Conservation (phyloP, 2,888 invertebrate species). For the Xanthorhoe spadicearia region DNA sequence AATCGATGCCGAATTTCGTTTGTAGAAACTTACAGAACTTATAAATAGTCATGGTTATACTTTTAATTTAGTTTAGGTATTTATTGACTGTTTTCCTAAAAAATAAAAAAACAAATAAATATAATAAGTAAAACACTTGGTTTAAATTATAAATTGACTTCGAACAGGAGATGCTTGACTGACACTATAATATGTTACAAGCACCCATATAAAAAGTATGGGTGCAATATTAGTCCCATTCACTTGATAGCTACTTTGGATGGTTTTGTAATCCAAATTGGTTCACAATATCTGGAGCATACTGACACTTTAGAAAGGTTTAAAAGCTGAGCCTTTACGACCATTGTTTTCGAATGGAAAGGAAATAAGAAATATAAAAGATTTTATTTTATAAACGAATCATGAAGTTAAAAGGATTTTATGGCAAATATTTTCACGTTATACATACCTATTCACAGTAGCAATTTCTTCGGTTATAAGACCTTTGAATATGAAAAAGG, state of each 20-base stretch:
- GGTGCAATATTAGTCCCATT: slow-evolving; percentile 42
- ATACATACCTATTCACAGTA: neutral
- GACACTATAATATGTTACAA: too few species aligned
- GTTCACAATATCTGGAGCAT: slow-evolving; percentile 30
- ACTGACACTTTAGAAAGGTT: slow-evolving; percentile 38
- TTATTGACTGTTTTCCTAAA: too few species aligned
- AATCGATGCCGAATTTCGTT: slow-evolving; percentile 9
- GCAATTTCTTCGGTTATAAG: too few species aligned
- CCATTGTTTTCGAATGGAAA: slow-evolving; percentile 20
- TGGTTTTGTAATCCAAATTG: slow-evolving; percentile 43
- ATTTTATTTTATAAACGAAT: neutral
- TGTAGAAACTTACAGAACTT: too few species aligned
- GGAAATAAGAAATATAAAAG: slow-evolving; percentile 8
- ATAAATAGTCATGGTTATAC: too few species aligned
- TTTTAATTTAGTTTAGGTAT: too few species aligned
- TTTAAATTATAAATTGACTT: too few species aligned
- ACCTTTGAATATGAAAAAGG: too few species aligned
- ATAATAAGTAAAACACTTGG: too few species aligned
- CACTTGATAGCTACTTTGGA: slow-evolving; percentile 33
- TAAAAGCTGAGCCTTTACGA: slow-evolving; percentile 17
- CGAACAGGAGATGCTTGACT: too few species aligned
- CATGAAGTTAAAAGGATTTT: neutral
- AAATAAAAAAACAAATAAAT: too few species aligned
- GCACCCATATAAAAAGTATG: slow-evolving; percentile 34
- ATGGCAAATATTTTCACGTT: neutral